Evolutionary conservation across 2,797 vertebrate genomes (phyloP).

Genomic region (Knipowitschia caucasica): DNA sequence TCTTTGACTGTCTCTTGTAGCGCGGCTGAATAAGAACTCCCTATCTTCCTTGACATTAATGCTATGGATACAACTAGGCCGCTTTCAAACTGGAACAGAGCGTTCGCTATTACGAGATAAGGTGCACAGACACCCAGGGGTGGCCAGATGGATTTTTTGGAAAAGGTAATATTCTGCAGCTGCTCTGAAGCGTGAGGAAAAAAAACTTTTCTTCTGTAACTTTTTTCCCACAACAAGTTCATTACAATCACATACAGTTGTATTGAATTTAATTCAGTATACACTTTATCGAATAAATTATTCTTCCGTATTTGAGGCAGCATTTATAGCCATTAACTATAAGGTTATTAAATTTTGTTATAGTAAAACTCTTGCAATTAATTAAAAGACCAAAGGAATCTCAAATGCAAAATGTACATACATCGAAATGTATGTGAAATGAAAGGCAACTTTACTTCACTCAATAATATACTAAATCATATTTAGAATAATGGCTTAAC

Average conservation of each 20-base stretch:
- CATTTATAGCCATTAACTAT: no score
- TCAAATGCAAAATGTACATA: no score
- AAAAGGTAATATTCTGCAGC: slow-evolving; percentile 16
- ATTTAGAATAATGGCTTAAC: no score
- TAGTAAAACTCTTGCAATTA: no score
- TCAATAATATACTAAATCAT: no score
- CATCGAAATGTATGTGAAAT: no score
- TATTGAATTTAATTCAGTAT: not conserved
- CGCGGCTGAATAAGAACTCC: slow-evolving; percentile 47
- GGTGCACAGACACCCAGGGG: slow-evolving; percentile 34
- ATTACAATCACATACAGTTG: slow-evolving; percentile 1
- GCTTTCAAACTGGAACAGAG: slow-evolving; percentile 53
- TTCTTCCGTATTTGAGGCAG: no score
- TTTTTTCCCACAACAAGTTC: not conserved
- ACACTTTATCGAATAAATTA: not conserved
- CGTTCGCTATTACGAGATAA: slow-evolving; percentile 48
- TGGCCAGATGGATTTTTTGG: slow-evolving; percentile 16
- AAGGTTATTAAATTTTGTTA: no score
- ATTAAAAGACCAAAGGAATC: no score
- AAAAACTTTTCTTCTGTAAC: not conserved
- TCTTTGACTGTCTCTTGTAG: slow-evolving; percentile 44
- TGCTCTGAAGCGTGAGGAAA: slow-evolving; percentile 14
- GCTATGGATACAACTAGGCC: slow-evolving; percentile 55
- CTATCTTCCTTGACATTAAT: slow-evolving; percentile 64
- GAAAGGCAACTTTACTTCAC: no score